Percentiles rank a stretch among this genome's conserved stretches.
Evolutionary conservation across 2,113 vertebrate genomes (phyloP).

Genomic region (Nansenia antarctica): DNA sequence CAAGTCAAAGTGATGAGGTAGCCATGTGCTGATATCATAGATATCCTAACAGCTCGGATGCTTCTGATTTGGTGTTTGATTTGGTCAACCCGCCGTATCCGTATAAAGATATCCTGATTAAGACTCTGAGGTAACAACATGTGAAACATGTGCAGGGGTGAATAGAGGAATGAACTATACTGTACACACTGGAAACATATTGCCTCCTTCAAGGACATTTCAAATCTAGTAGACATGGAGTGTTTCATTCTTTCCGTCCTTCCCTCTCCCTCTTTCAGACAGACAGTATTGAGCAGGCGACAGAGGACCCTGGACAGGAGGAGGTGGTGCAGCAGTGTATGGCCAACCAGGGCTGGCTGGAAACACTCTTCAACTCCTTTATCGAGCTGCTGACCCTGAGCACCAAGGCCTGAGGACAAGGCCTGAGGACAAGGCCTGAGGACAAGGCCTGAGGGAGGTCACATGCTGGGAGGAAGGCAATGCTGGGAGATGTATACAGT

Average conservation of each 20-base stretch:
- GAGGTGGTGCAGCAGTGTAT: conserved; percentile 94
- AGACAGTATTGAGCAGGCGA: conserved; percentile 84
- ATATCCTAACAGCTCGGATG: too few relatives aligned
- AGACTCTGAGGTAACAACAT: too few relatives aligned
- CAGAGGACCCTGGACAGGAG: conserved; percentile 88
- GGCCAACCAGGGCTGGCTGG: conserved; percentile 89
- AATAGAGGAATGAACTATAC: background rate
- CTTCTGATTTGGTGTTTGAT: too few relatives aligned
- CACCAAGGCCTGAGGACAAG: conserved; percentile 64
- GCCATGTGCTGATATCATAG: too few relatives aligned
- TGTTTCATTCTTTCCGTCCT: background rate
- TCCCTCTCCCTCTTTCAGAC: conserved; percentile 72
- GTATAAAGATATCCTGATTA: too few relatives aligned
- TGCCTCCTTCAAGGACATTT: too few relatives aligned
- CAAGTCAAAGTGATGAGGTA: too few relatives aligned
- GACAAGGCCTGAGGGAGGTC: background rate
- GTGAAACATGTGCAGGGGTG: too few relatives aligned
- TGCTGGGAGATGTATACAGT: conserved; percentile 1
- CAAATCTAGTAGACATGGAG: too few relatives aligned
- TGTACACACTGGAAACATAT: too few relatives aligned
- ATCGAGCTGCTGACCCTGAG: conserved; percentile 82
- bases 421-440: background rate
- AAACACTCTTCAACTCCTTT: conserved; percentile 87
- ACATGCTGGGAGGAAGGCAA: too few relatives aligned
- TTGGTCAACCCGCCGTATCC: too few relatives aligned